These are phyloP conservation scores for Streptopelia turtur DNA, from an alignment of 2,797 vertebrate species.

Conservation along the genomic window DNA sequence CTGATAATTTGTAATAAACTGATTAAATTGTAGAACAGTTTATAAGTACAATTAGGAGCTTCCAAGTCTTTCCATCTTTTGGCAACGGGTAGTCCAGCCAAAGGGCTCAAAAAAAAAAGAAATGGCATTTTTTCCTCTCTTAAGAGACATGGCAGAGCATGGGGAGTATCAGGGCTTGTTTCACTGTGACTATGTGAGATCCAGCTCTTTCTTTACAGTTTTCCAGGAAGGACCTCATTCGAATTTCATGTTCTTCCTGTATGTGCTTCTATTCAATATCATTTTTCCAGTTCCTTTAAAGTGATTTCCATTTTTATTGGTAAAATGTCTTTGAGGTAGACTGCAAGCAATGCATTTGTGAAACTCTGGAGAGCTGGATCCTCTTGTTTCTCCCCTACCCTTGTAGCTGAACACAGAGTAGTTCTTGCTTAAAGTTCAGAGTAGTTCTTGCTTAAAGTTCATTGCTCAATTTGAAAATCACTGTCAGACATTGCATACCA, in stretches of 20 bases:
- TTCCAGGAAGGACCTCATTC: not conserved
- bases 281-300: not conserved
- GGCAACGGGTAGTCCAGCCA: not conserved
- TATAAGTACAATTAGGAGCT: not conserved
- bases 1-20: not conserved
- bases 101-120: not conserved
- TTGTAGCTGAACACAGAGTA: not conserved
- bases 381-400: not conserved
- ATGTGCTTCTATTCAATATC: not conserved
- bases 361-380: not conserved
- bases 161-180: not conserved
- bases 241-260: not conserved
- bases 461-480: not conserved
- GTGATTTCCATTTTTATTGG: not conserved
- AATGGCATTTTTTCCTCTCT: not conserved
- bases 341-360: not conserved
- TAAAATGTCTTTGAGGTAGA: not conserved
- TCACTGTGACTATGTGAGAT: not conserved
- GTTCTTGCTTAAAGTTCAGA: not conserved
- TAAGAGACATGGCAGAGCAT: not conserved
- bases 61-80: not conserved
- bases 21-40: not conserved
- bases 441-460: not conserved
- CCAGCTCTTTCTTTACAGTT: not conserved
- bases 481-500: not conserved